Evolutionary conservation across 2,797 vertebrate genomes (phyloP), one percentile per base, ranked within the genome.

Genomic region (Alexandromys oeconomus): DNA sequence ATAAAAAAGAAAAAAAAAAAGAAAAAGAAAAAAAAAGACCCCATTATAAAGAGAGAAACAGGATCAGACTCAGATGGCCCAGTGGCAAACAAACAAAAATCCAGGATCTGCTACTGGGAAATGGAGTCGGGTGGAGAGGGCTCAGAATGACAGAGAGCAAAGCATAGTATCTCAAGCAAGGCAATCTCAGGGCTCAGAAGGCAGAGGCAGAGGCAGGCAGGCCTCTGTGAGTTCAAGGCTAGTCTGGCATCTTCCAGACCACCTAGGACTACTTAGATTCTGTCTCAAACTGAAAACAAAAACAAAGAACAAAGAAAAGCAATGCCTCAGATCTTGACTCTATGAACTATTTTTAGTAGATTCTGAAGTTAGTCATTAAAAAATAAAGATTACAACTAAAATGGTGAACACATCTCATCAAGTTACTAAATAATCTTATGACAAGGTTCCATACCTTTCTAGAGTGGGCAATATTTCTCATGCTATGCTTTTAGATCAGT

Each of bases 41-140:
- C 61, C 77, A 71, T 1, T 59, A 34, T 90, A 59, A 96, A 86
- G 74, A 94, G 21, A 94, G 61, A 95, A 95, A 74, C n/a, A 93
- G 73, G 95, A 88, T 17, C 40, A 89, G 87, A 96, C 34, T 94
- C 82, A 91, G 79, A 65, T 69, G 27, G 85, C 21, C 43, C 25
- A 78, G 43, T 48, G 59, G 34, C 15, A 17, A 59, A 31, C 29
- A 48, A 7, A 14, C 63, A 65, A 59, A 59, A 59, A 59, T 8
- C 57, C 57, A 59, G 12, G 29, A 65, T 65, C 63, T 65, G 29
- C 63, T 65, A n/a, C 65, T n/a, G 65, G 63, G 63, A 92, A 97
- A 82, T 23, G 51, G 34, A 21, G 57, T 6, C 5, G 27, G 46
- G 15, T 2, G 21, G 0, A 37, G n/a, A 61, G 78, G 29, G 67